Base-by-base conservation (phyloP, 2,113 vertebrate genomes). In the Notothenia coriiceps region DNA sequence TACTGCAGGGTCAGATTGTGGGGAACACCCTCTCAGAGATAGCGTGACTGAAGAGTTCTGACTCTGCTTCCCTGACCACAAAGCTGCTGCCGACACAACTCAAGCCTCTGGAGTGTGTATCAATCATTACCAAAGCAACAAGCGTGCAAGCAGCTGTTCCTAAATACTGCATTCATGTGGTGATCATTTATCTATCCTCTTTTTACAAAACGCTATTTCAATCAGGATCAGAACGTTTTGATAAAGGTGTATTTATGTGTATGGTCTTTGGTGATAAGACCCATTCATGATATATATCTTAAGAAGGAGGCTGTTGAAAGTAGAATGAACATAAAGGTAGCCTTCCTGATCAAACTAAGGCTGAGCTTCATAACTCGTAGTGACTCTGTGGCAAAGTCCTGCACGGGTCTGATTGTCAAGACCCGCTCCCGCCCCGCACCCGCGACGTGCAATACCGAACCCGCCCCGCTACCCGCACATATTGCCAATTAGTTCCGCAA, bases 41-140 rank as follows among this genome's bases (percentile, higher is more conserved):
- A 0, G 77, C 79, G 46, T 79, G 70, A 80, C 79, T 84, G 17
- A 33, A 78, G 57, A 59, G 56, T 44, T 43, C 5, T 61, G 56
- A 68, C 66, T 64, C 62, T 64, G 66, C 20, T 35, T 67, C 74
- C 69, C 60, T 65, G 72, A 88, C 80, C 72, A 84, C 77, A 18
- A 35, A 73, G 60, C 64, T 70, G 84, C 69, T 0, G 66, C 44
- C 44, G 70, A 74, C 50, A 62, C 10, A 52, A 59, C 35, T 20
- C 51, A 47, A 75, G 49, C 64, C 74, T 70, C 77, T 65, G 40
- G 44, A 46, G 73, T 0, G 20, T 74, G 22, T 43, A 65, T 60
- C 64, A 60, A 22, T 70, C 9, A 46, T 67, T 55, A 77, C 56
- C 63, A 68, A 35, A 75, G 70, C 33, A 33, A 40, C 60, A 43